phyloP scores from a whole-genome alignment of 2,888 invertebrate genomes.

The Magallana nippona region DNA sequence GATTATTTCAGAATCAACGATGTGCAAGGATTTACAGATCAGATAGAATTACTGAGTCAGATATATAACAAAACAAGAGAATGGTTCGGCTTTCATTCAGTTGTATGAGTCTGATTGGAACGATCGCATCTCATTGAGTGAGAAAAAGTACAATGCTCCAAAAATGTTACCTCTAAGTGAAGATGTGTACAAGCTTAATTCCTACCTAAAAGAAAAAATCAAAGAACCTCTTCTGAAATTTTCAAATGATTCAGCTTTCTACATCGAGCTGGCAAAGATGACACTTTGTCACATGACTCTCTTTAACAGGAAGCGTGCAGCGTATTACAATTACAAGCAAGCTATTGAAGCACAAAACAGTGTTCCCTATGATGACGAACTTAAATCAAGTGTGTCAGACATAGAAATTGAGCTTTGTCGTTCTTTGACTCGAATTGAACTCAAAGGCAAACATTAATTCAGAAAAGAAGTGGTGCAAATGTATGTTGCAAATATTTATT shows the following conservation, averaged over 20 bases:
- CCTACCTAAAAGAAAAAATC: slow-evolving; percentile 35
- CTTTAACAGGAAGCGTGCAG: background rate
- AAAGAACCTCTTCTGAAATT: slow-evolving; percentile 12
- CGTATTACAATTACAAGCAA: slow-evolving; percentile 4
- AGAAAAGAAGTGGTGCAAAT: background rate
- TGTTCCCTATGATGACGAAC: background rate
- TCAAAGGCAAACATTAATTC: background rate
- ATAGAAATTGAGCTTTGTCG: background rate
- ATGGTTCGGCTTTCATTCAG: slow-evolving; percentile 36
- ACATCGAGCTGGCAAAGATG: background rate
- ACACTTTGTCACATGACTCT: background rate
- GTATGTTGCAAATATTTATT: background rate
- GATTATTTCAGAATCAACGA: slow-evolving; percentile 5
- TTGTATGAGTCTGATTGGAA: slow-evolving; percentile 47
- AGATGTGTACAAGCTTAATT: slow-evolving; percentile 48
- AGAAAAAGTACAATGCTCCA: slow-evolving; percentile 50
- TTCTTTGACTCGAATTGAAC: slow-evolving; percentile 4
- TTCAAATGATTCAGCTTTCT: background rate
- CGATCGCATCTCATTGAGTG: slow-evolving; percentile 38
- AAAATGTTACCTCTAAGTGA: slow-evolving; percentile 48
- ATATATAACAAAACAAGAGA: slow-evolving; percentile 27
- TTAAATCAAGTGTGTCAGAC: slow-evolving; percentile 14
- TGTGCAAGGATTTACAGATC: slow-evolving; percentile 42
- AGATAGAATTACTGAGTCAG: slow-evolving; percentile 35
- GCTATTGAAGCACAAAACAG: slow-evolving; percentile 5